Evolutionary conservation across 2,797 vertebrate species (phyloP).

Genomic region (Ispidina picta): DNA sequence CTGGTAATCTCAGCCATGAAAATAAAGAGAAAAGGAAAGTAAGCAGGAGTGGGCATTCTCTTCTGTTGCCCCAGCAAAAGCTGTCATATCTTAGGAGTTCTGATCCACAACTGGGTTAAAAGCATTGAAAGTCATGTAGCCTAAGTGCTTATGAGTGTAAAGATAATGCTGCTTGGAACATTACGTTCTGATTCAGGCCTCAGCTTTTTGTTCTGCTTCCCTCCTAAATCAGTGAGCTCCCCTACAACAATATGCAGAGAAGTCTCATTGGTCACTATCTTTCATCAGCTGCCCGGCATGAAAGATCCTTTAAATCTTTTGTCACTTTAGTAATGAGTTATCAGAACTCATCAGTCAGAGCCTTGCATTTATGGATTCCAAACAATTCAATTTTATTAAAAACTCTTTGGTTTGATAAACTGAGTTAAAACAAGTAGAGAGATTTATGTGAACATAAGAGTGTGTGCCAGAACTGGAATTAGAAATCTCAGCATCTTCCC

Average conservation of each 20-base stretch:
- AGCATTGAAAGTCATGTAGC: neutral
- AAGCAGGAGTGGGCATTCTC: neutral
- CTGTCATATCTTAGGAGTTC: neutral
- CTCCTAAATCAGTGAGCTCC: neutral
- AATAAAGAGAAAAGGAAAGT: neutral
- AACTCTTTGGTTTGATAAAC: neutral
- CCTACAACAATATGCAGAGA: neutral
- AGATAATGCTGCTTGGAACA: neutral
- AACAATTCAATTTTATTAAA: neutral
- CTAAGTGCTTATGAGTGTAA: neutral
- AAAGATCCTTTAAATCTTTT: neutral
- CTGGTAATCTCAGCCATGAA: neutral
- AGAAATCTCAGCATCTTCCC: neutral
- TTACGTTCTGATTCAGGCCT: neutral
- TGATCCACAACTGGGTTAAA: neutral
- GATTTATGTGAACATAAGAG: neutral
- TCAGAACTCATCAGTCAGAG: neutral
- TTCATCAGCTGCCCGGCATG: neutral
- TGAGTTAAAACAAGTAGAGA: neutral
- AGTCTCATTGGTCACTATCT: neutral
- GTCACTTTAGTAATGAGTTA: neutral
- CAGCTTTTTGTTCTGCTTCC: neutral
- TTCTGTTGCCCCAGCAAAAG: neutral
- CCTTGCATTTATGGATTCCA: neutral
- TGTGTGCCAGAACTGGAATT: neutral